Conservation (phyloP, 2,113 vertebrate species). For the Nibea coibor region DNA sequence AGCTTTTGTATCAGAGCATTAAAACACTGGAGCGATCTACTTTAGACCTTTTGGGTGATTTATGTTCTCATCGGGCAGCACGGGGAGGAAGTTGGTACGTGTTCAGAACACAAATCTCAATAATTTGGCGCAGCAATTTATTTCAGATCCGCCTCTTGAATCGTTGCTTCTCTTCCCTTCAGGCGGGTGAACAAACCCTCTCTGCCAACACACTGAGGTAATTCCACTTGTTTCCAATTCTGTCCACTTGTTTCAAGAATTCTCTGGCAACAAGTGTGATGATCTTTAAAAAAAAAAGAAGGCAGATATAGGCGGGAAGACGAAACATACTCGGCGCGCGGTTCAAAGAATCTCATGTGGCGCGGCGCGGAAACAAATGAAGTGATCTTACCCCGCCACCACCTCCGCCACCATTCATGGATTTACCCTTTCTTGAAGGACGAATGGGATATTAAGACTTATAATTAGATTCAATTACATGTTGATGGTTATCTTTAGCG, state of each 20-base stretch:
- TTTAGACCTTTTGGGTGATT: not conserved
- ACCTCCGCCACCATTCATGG: not conserved
- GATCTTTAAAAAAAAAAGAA: conserved; percentile 10
- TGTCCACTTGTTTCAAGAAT: conserved; percentile 43
- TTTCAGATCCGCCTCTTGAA: conserved; percentile 26
- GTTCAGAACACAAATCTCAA: conserved; percentile 17
- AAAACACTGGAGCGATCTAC: not conserved
- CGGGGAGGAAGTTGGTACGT: not conserved
- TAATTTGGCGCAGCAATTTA: conserved; percentile 3
- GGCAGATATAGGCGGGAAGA: conserved; percentile 15
- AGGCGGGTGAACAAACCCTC: not conserved
- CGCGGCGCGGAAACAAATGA: not conserved
- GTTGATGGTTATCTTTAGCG: conserved; percentile 38
- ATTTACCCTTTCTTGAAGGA: not conserved
- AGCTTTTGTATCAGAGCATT: not conserved
- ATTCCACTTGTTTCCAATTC: conserved; percentile 56
- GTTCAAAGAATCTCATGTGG: not conserved
- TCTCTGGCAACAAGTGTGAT: conserved; percentile 48
- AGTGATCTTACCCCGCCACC: conserved; percentile 31
- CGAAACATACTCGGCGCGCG: not conserved
- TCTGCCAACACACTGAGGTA: conserved; percentile 60
- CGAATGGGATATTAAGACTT: conserved; percentile 7
- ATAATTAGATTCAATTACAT: conserved; percentile 26
- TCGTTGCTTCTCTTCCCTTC: not conserved
- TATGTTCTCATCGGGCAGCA: not conserved